Conservation (phyloP, 2,888 invertebrate species). For the Hypolimnas misippus region DNA sequence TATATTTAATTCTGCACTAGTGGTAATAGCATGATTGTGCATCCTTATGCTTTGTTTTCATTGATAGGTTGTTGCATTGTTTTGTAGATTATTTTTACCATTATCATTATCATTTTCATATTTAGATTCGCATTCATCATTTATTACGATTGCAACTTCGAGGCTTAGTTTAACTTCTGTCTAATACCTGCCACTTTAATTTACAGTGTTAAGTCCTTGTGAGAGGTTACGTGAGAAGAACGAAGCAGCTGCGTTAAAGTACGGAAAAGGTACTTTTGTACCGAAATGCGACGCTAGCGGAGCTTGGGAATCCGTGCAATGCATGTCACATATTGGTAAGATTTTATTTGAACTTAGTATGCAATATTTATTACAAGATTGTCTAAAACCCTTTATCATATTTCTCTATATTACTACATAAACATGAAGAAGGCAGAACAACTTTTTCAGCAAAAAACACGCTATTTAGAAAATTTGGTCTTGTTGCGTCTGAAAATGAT, state of each 20-base stretch:
- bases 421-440: not conserved
- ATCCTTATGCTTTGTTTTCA: not conserved
- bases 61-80: not conserved
- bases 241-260: constrained; percentile 87
- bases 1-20: constrained; percentile 19
- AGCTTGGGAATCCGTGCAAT: constrained; percentile 92
- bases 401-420: not conserved
- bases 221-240: constrained; percentile 92
- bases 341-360: too few species aligned
- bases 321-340: constrained; percentile 85
- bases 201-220: constrained; percentile 89
- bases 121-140: not conserved
- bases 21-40: constrained; percentile 15
- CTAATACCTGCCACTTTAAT: not conserved
- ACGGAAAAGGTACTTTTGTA: constrained; percentile 89
- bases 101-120: not conserved
- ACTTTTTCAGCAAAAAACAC: not conserved
- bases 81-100: not conserved
- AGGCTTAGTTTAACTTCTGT: not conserved
- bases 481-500: not conserved
- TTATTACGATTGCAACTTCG: not conserved
- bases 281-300: constrained; percentile 91
- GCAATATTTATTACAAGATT: not conserved
- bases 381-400: not conserved
- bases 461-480: not conserved